These are phyloP conservation scores for Meda fulgida DNA, from an alignment of 2,797 vertebrate species.

Conservation along the genomic window DNA sequence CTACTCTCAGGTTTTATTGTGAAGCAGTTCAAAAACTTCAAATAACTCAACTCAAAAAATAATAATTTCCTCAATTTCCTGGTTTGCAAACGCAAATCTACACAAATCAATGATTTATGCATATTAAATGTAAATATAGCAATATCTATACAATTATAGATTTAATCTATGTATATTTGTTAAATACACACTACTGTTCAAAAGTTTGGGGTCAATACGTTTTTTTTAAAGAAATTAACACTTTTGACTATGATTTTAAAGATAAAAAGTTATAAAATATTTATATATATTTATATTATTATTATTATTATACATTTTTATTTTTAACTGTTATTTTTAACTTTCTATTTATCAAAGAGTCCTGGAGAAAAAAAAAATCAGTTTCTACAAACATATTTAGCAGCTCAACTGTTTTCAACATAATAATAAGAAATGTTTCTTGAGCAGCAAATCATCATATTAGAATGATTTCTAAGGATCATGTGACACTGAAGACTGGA, in stretches of 20 bases:
- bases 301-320: too few species aligned
- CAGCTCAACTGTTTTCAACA: not conserved
- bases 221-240: not conserved
- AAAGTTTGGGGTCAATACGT: not conserved
- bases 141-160: not conserved
- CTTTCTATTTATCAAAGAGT: too few species aligned
- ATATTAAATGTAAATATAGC: not conserved
- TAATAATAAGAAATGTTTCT: not conserved
- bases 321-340: too few species aligned
- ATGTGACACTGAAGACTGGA: not conserved
- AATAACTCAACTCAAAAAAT: not conserved
- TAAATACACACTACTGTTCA: not conserved
- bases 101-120: not conserved
- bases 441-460: not conserved
- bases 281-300: not conserved
- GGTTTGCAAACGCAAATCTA: not conserved
- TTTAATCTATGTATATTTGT: not conserved
- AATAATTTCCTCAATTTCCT: not conserved
- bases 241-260: not conserved
- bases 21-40: constrained; percentile 17
- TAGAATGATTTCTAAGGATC: not conserved
- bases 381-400: too few species aligned
- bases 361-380: too few species aligned
- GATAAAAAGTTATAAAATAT: not conserved
- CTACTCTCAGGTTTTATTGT: not conserved